Evolutionary conservation across 92 coral and sea anemone genomes (phyloP).

Genomic region (Epizoanthus stellaris): DNA sequence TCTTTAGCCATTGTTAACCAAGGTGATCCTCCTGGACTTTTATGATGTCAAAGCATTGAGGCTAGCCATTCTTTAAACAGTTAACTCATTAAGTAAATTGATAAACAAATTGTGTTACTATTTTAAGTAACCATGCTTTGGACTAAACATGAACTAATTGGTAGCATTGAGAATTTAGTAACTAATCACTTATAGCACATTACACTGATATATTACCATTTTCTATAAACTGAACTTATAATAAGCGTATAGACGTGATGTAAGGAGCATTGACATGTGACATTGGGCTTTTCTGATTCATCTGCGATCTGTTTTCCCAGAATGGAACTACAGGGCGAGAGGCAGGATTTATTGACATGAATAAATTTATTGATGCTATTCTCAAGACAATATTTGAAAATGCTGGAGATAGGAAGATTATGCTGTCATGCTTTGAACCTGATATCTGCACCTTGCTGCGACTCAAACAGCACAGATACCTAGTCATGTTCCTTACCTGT

Average conservation of each 20-base stretch:
- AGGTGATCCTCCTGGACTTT: no score
- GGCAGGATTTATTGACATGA: slow-evolving; percentile 46
- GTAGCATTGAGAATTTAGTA: no score
- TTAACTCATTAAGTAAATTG: no score
- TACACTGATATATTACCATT: no score
- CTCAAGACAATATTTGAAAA: slow-evolving; percentile 60
- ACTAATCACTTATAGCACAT: no score
- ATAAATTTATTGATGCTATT: slow-evolving; percentile 54
- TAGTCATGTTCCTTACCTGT: slow-evolving; percentile 49
- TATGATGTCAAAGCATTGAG: no score
- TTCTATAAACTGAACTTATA: no score
- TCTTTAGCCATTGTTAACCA: no score
- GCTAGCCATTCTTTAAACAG: no score
- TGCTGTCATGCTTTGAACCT: slow-evolving; percentile 61
- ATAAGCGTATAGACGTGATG: background rate
- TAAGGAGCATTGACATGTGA: background rate
- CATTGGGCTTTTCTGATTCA: background rate
- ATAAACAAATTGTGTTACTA: no score
- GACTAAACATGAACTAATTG: no score
- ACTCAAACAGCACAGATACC: slow-evolving; percentile 57
- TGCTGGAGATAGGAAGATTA: slow-evolving; percentile 53
- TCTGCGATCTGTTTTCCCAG: background rate
- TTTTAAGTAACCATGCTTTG: no score
- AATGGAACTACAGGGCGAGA: background rate
- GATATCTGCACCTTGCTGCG: slow-evolving; percentile 63